Conservation (phyloP, 1,140 invertebrate genomes). For the Pissodes strobi region DNA sequence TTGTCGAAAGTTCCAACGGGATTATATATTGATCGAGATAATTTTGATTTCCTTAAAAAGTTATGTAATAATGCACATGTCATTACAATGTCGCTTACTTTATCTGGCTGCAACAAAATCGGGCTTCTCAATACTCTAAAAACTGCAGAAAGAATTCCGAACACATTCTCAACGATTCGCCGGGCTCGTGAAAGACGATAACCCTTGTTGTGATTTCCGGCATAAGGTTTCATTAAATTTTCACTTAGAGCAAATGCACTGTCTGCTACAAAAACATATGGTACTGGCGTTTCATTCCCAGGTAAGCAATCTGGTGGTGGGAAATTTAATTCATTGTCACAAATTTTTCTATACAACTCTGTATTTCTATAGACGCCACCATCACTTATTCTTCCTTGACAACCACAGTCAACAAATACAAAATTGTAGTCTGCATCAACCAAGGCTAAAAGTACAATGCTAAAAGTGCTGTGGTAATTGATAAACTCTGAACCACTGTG, state of each 20-base stretch:
- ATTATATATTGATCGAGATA: slow-evolving; percentile 1
- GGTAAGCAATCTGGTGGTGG: slow-evolving; percentile 44
- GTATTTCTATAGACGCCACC: slow-evolving; percentile 37
- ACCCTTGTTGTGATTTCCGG: slow-evolving; percentile 41
- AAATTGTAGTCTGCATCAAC: slow-evolving; percentile 57
- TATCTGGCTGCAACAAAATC: slow-evolving; percentile 29
- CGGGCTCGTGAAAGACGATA: slow-evolving; percentile 23
- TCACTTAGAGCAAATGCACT: slow-evolving; percentile 55
- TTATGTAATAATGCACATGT: slow-evolving; percentile 28
- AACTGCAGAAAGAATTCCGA: slow-evolving; percentile 18
- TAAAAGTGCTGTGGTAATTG: too few species aligned
- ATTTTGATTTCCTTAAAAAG: slow-evolving; percentile 10
- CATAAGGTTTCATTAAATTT: slow-evolving; percentile 57
- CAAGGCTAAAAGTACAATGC: too few species aligned
- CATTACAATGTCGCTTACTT: slow-evolving; percentile 17
- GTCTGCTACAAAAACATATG: slow-evolving; percentile 55
- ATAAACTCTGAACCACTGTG: too few species aligned
- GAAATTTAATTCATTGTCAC: slow-evolving; percentile 12
- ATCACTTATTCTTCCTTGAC: slow-evolving; percentile 28
- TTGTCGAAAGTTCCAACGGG: background rate
- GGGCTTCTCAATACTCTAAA: slow-evolving; percentile 44
- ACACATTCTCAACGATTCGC: slow-evolving; percentile 16
- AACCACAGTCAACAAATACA: slow-evolving; percentile 54
- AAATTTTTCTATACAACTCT: slow-evolving; percentile 5
- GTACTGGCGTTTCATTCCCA: background rate